Percentiles rank a stretch among this genome's conserved stretches.
Evolutionary conservation across 64 coral and sea anemone species (phyloP).

Genomic region (Montipora foliosa): DNA sequence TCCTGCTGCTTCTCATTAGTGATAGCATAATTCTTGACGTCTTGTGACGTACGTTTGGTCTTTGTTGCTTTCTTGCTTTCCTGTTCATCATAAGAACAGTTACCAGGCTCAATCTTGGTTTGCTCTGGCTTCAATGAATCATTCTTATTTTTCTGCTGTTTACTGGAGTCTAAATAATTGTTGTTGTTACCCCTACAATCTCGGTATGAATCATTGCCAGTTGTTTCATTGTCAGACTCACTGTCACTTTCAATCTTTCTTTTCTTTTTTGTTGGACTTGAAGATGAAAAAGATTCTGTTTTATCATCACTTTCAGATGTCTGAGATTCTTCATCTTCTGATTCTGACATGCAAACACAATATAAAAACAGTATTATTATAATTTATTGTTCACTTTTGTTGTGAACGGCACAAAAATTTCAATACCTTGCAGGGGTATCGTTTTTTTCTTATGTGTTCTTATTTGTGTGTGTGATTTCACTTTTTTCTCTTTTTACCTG

Average conservation of each 20-base stretch:
- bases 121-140: neutral
- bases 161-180: neutral
- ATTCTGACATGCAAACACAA: neutral
- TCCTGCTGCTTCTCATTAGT: conserved; percentile 5
- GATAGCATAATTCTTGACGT: neutral
- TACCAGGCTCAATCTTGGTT: neutral
- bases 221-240: neutral
- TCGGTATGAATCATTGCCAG: neutral
- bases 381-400: no score
- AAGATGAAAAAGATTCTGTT: neutral
- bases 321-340: conserved; percentile 18
- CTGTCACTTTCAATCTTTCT: neutral
- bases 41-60: neutral
- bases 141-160: neutral
- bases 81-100: neutral
- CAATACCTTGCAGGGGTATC: no score
- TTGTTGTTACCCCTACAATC: neutral
- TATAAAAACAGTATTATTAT: no score
- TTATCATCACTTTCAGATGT: conserved; percentile 9
- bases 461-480: no score
- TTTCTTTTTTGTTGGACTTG: conserved; percentile 9
- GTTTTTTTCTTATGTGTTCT: no score
- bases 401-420: no score
- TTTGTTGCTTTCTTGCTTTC: conserved; percentile 8
- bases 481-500: no score